phyloP scores from a whole-genome alignment of 2,797 vertebrate species.

The Sphaeramia orbicularis region DNA sequence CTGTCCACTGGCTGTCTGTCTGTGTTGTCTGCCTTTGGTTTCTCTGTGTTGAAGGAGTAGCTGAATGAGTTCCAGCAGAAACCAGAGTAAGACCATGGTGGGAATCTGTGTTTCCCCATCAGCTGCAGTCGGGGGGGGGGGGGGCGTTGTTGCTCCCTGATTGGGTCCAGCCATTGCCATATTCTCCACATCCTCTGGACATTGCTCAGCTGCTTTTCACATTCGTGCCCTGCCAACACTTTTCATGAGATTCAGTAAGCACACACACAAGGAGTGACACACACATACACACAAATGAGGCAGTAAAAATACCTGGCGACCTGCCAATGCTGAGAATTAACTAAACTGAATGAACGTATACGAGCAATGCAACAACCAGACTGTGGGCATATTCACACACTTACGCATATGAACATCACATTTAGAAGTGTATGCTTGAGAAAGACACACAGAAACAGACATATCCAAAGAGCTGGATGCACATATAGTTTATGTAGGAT shows the following conservation, averaged over 20 bases:
- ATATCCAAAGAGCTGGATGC: not conserved
- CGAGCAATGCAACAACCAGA: constrained; percentile 53
- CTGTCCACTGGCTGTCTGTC: not conserved
- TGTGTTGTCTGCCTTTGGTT: too few species aligned
- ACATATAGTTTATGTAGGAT: not conserved
- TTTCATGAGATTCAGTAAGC: constrained; percentile 45
- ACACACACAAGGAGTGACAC: constrained; percentile 35
- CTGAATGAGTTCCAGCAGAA: too few species aligned
- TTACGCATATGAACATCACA: constrained; percentile 7
- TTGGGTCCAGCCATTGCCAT: constrained; percentile 64
- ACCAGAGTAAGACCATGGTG: not conserved
- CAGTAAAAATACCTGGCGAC: constrained; percentile 76
- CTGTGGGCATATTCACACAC: constrained; percentile 43
- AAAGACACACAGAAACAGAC: not conserved
- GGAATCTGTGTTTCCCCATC: constrained; percentile 33
- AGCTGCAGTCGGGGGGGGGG: constrained; percentile 33
- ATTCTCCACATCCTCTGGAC: constrained; percentile 59
- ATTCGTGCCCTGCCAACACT: constrained; percentile 69
- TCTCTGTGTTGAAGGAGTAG: too few species aligned
- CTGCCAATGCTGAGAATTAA: constrained; percentile 67
- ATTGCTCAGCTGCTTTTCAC: constrained; percentile 69
- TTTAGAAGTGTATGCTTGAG: not conserved
- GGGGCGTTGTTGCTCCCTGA: constrained; percentile 50
- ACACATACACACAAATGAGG: constrained; percentile 50
- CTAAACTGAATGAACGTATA: constrained; percentile 66